phyloP scores from a whole-genome alignment of 2,113 vertebrate species.

The Ailuropoda melanoleuca region DNA sequence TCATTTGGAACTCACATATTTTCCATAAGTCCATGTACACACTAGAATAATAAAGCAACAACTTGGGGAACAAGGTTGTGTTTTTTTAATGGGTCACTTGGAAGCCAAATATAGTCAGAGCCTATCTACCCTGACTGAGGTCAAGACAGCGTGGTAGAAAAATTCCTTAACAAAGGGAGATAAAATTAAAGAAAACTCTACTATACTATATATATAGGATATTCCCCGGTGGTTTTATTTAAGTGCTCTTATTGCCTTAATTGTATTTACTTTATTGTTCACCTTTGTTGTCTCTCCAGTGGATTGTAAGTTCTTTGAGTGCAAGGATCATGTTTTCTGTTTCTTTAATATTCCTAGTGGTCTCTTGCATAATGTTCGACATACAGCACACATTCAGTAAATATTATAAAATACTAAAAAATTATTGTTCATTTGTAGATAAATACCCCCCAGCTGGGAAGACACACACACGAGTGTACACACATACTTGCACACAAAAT shows the following conservation, averaged over 20 bases:
- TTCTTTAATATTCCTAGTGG: background rate
- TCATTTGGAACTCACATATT: background rate
- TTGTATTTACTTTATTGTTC: background rate
- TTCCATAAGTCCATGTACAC: background rate
- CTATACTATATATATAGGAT: background rate
- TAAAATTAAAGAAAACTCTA: background rate
- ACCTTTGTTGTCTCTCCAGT: background rate
- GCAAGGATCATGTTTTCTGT: background rate
- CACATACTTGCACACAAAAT: background rate
- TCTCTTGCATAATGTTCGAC: background rate
- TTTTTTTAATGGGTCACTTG: background rate
- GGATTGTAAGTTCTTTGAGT: background rate
- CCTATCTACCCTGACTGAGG: background rate
- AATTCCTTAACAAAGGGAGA: background rate
- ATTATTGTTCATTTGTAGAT: background rate
- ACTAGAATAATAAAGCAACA: background rate
- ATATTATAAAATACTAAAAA: constrained; percentile 28
- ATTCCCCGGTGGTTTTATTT: background rate
- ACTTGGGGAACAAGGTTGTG: background rate
- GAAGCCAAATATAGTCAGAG: background rate
- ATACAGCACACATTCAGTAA: background rate
- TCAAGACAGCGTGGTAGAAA: constrained; percentile 34
- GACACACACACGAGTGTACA: background rate
- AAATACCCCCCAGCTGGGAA: background rate
- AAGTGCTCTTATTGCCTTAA: background rate